Base-by-base conservation (phyloP, 1,140 invertebrate species). In the Apolygus lucorum region DNA sequence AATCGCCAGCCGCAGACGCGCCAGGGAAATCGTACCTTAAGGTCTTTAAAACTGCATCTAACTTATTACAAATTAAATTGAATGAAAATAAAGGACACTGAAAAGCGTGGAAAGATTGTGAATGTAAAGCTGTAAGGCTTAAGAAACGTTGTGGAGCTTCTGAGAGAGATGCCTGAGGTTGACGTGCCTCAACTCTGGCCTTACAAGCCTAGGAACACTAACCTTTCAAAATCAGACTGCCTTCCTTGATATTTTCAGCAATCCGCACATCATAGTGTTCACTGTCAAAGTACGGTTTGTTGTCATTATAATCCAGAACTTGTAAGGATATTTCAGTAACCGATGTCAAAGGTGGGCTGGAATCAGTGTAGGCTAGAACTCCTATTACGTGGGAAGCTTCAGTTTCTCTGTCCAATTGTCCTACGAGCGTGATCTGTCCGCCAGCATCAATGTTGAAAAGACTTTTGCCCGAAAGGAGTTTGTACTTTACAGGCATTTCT, bases 271-370 rank as follows among this genome's bases (percentile, higher is more conserved):
- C 82, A 78, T 96, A 96, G 0, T 87, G 86, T 73, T 85, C 86
- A 74, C 88, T 93, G 77, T 95, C 89, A 79, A 96, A 96, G 70
- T 84, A 81, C 0, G 95, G 95, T 26, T 86, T 82, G 77, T 96
- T 90, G 79, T 97, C 94, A 78, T 98, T 96, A 72, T 92, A 90
- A 78, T 98, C 93, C 59, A 91, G 80, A 26, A 97, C 87, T 74
- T 90, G 87, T 34, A 96, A 82, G 1, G 84, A 82, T 69, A 95
- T 87, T 78, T 88, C 85, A n/a, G 87, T 84, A 63, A 91, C 82
- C 0, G 87, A 84, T 21, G 85, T 88, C 2, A 91, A 78, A 2
- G 88, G 84, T 27, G 91, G 90, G 73, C 85, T 86, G 1, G 70
- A 29, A 26, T 29, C 64, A 14, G 64, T 66, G 17, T 66, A 28